Percentiles rank a stretch among this genome's conserved stretches.
Conservation (phyloP, 30 jellyfish, hydroid and myxozoan species). For the Aurelia sp. region DNA sequence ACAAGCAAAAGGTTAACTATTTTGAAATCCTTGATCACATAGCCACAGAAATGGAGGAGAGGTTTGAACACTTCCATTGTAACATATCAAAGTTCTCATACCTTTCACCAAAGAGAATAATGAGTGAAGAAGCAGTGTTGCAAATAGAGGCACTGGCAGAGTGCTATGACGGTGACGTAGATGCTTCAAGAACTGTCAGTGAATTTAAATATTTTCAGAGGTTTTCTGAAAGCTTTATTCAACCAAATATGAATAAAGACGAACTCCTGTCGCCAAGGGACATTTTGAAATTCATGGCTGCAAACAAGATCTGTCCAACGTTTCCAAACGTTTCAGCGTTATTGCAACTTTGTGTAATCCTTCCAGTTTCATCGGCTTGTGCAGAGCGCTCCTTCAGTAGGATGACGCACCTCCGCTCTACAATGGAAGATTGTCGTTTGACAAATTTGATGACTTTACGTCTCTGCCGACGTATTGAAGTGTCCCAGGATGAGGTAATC, state of each 20-base stretch:
- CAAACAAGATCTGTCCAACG: background rate
- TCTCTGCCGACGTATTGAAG: background rate
- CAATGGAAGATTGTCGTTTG: constrained; percentile 1
- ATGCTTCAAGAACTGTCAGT: constrained; percentile 10
- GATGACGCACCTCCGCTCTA: constrained; percentile 1
- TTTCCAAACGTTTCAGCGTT: constrained; percentile 7
- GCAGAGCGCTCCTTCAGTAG: constrained; percentile 25
- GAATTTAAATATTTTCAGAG: constrained; percentile 12
- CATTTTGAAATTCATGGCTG: constrained; percentile 5
- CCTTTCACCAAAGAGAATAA: background rate
- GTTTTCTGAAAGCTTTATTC: background rate
- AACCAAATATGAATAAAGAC: no score
- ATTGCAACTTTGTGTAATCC: background rate
- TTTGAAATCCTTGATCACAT: background rate
- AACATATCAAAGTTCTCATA: constrained; percentile 3
- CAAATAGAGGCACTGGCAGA: constrained; percentile 8
- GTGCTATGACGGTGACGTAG: background rate
- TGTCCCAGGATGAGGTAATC: no score
- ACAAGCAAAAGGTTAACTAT: background rate
- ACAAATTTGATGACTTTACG: background rate
- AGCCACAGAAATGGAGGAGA: constrained; percentile 10
- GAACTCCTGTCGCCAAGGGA: constrained; percentile 1
- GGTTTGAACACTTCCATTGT: constrained; percentile 18
- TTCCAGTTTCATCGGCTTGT: constrained; percentile 1
- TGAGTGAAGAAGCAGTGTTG: constrained; percentile 13